These are phyloP conservation scores for Dysidea cf. avara DNA, from an alignment of 37 sponge, comb jelly and placozoan genomes.

Conservation along the genomic window DNA sequence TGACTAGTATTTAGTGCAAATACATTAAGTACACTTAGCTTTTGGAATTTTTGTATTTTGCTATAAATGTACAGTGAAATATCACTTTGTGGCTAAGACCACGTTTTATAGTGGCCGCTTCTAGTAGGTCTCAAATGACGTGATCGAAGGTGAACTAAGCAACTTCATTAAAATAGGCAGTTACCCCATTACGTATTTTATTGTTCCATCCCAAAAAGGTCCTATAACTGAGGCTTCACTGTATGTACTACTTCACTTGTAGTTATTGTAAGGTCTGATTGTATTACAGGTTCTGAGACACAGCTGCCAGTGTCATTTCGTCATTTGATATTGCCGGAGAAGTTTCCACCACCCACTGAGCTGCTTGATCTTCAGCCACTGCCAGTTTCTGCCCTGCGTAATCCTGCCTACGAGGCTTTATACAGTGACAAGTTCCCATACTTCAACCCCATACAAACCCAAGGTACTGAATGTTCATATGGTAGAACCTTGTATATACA, in stretches of 20 bases:
- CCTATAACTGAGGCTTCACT: slow-evolving; percentile 44
- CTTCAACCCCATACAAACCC: slow-evolving; percentile 98
- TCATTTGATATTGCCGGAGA: slow-evolving; percentile 97
- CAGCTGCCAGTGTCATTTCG: slow-evolving; percentile 96
- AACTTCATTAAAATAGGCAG: slow-evolving; percentile 66
- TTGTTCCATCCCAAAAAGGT: slow-evolving; percentile 87
- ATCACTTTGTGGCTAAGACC: too few relatives aligned
- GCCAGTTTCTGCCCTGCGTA: slow-evolving; percentile 91
- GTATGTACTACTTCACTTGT: slow-evolving; percentile 44
- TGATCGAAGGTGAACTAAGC: too few relatives aligned
- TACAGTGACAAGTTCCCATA: slow-evolving; percentile 88
- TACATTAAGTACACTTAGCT: too few relatives aligned
- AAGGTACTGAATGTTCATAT: slow-evolving; percentile 95
- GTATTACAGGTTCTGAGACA: slow-evolving; percentile 79
- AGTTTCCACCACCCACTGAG: slow-evolving; percentile 97
- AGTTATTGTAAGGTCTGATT: slow-evolving; percentile 3
- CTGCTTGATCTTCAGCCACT: slow-evolving; percentile 97
- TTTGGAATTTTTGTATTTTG: too few relatives aligned
- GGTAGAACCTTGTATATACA: too few relatives aligned
- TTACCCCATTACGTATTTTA: slow-evolving; percentile 86
- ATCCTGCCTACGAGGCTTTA: slow-evolving; percentile 75
- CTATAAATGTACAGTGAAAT: too few relatives aligned
- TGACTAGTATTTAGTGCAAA: too few relatives aligned
- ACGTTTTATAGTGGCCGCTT: too few relatives aligned
- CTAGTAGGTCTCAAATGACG: too few relatives aligned